phyloP scores from a whole-genome alignment of 1,140 invertebrate genomes.

The Paracyclopina nana region DNA sequence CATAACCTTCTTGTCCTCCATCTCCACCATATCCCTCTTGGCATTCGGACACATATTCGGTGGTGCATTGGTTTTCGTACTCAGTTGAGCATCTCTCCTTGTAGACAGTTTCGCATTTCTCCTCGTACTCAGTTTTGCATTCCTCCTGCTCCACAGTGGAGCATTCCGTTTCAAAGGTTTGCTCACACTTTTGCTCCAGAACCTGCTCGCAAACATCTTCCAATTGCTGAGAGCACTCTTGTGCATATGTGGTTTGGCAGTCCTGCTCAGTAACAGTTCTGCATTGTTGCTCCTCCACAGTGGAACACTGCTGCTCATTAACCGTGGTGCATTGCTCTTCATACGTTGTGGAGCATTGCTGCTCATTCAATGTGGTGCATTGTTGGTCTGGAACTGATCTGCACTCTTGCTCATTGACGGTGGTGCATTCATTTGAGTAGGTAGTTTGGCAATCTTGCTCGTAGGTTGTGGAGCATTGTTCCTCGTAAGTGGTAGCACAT shows the following conservation, averaged over 20 bases:
- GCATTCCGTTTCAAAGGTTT: conserved; percentile 10
- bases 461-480: conserved; percentile 7
- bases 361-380: conserved; percentile 10
- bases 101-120: conserved; percentile 10
- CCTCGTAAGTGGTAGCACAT: background rate
- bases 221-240: background rate
- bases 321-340: conserved; percentile 14
- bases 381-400: background rate
- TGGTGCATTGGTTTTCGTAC: conserved; percentile 14
- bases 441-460: background rate
- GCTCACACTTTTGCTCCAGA: conserved; percentile 6
- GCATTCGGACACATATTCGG: conserved; percentile 9
- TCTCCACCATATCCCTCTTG: conserved; percentile 4
- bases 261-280: conserved; percentile 14
- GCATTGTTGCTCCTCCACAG: conserved; percentile 10
- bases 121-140: conserved; percentile 11
- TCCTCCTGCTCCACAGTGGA: conserved; percentile 4
- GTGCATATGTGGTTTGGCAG: conserved; percentile 9
- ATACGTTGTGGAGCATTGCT: conserved; percentile 5
- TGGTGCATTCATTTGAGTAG: conserved; percentile 2
- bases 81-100: conserved; percentile 13
- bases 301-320: conserved; percentile 8
- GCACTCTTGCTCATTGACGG: conserved; percentile 12
- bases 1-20: conserved; percentile 1
- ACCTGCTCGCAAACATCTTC: conserved; percentile 6